These are phyloP conservation scores for Drosophila macrospina DNA, from an alignment of 2,888 invertebrate species.

Conservation along the genomic window DNA sequence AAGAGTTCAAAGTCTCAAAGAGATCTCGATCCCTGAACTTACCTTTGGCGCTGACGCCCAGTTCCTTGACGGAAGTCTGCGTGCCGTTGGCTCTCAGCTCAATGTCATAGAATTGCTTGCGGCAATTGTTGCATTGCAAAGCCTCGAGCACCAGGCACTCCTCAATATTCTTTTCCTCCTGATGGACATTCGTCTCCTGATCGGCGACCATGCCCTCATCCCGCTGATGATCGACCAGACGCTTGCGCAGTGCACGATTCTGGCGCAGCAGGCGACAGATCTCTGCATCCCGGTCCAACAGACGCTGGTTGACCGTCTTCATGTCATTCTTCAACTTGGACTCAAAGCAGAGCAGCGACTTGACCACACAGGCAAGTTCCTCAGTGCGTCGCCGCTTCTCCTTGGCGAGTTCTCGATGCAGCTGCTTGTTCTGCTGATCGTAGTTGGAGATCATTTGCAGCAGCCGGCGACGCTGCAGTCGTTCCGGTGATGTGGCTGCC, in stretches of 20 bases:
- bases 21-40: constrained; percentile 52
- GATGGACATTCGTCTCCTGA: constrained; percentile 52
- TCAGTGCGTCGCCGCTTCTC: constrained; percentile 84
- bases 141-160: constrained; percentile 83
- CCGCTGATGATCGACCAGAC: constrained; percentile 65
- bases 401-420: constrained; percentile 83
- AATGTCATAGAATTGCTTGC: constrained; percentile 84
- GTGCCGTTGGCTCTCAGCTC: constrained; percentile 81
- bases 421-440: constrained; percentile 83
- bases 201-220: constrained; percentile 75
- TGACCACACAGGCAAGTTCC: constrained; percentile 84
- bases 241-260: constrained; percentile 82
- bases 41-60: constrained; percentile 73
- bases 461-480: constrained; percentile 78
- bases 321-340: constrained; percentile 84
- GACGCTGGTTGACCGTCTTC: constrained; percentile 83
- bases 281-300: constrained; percentile 83
- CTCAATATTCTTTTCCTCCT: constrained; percentile 46
- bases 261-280: constrained; percentile 83
- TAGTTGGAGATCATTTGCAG: constrained; percentile 83
- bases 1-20: background rate
- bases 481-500: constrained; percentile 59
- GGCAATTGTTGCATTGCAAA: constrained; percentile 85
- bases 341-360: constrained; percentile 84
- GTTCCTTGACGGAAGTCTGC: constrained; percentile 74